Evolutionary conservation across 2,113 vertebrate species (phyloP), one percentile per base, ranked within the genome.

Genomic region (Galeopterus variegatus): DNA sequence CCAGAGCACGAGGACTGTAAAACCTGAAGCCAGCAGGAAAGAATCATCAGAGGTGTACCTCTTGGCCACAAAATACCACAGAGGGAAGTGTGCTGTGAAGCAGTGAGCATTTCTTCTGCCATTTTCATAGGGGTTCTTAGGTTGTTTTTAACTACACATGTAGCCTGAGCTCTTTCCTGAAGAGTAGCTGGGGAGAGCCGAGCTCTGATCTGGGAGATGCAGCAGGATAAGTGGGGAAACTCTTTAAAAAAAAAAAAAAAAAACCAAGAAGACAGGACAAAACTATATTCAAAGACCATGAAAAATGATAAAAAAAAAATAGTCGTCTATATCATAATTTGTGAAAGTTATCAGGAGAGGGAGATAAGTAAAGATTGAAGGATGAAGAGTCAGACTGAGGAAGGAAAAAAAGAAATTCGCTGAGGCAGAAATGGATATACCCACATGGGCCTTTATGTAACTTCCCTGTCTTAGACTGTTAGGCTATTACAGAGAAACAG

Each of bases 31-130:
- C 69, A 99, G 99, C 95, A 98, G 99, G 79, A 99, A 99, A 79
- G 99, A 99, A 1, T 99, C 99, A 0, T 97, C 99, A 0, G 99
- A 99, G 97, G 98, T 98, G 77, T 99, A 99, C 96, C 98, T 99
- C 90, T 97, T 99, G 62, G 99, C 99, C 54, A 99, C 98, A 76
- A 95, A 97, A 65, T 99, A 99, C 98, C 97, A 56, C 65, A 60
- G 17, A 28, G 48, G 21, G 1, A 14, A 33, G 92, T 60, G 95
- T 33, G 1, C 50, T 91, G 70, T 56, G 13, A 52, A 56, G 72
- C 69, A 10, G 24, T 89, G 70, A 97, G 54, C 33, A 60, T 36
- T 69, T 4, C 21, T 0, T 0, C 72, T 23, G 15, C 13, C 4
- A 0, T 88, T 82, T 13, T 82, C 10, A 1, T 52, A 31, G 4